Base-by-base conservation (phyloP, 2,888 invertebrate genomes). In the Glyphotaelius pellucidus region DNA sequence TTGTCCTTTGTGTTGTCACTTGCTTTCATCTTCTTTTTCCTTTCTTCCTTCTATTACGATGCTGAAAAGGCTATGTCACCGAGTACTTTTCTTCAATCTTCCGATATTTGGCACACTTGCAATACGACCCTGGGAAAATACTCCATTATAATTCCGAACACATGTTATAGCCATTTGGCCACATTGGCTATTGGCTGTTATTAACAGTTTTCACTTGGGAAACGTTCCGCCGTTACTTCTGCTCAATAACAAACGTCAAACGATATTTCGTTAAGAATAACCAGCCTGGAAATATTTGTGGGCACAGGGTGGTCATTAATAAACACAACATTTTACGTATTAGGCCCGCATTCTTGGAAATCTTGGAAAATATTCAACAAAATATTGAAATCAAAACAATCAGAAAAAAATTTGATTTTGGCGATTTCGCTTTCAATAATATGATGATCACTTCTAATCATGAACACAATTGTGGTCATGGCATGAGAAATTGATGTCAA, bases 211-310 rank as follows among this genome's bases (percentile, higher is more conserved):
- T 83, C 83, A 32, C 32, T 83, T 83, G 32, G 35, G 35, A 83
- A 35, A 35, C 35, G 38, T 83, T 15, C 83, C 25, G 38, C 35
- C 35, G 83, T 12, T 35, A 25, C 83, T 83, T 83, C 25, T 83
- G 83, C 35, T 83, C 35, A 32, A 32, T 32, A 83, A 83, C 83
- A 32, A 32, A 83, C 83, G 83, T 38, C 83, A 83, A 83, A 83
- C 35, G 83, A 83, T 83, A 83, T 83, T 83, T 38, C 35, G 35
- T 83, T 67, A 83, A 83, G 83, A 32, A 83, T 83, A 83, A 83
- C 83, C 83, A 83, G 83, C 32, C 19, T 35, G 32, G 38, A 83
- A 83, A 83, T 83, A 83, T 83, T 32, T 38, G 15, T 32, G 83
- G 12, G 32, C 32, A 83, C 67, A 67, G 67, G 67, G 67, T 67